Percentiles rank a stretch among this genome's conserved stretches.
phyloP scores from a whole-genome alignment of 1,140 invertebrate genomes.

The Leptopilina clavipes region DNA sequence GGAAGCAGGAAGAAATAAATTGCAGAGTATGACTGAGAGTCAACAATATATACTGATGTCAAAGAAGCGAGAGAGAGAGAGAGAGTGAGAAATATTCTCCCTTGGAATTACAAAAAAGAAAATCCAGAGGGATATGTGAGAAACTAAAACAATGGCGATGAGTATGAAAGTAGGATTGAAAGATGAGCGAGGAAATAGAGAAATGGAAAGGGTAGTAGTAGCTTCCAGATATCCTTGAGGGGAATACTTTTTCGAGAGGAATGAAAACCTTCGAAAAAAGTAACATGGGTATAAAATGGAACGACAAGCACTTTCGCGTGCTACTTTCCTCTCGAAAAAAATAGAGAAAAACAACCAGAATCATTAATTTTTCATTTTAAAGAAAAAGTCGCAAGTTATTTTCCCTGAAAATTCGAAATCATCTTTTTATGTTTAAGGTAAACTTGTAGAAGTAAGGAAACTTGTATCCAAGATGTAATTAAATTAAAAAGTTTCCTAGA shows the following conservation, averaged over 20 bases:
- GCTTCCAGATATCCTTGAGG: constrained; percentile 13
- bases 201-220: background rate
- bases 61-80: background rate
- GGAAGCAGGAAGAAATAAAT: constrained; percentile 19
- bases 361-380: background rate
- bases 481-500: no score
- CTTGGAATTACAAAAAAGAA: constrained; percentile 1
- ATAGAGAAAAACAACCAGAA: background rate
- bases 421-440: no score
- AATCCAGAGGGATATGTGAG: background rate
- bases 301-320: background rate
- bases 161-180: background rate
- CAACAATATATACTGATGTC: background rate
- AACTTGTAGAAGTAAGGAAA: no score
- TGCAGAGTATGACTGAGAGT: background rate
- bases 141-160: constrained; percentile 5
- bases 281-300: background rate
- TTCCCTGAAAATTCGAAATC: no score
- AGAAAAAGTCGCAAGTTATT: background rate
- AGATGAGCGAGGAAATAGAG: background rate
- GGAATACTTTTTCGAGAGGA: background rate
- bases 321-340: background rate
- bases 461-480: no score
- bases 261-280: constrained; percentile 7
- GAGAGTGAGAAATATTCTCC: background rate